These are phyloP conservation scores for Gnatocerus cornutus DNA, from an alignment of 2,888 invertebrate genomes.

Conservation along the genomic window DNA sequence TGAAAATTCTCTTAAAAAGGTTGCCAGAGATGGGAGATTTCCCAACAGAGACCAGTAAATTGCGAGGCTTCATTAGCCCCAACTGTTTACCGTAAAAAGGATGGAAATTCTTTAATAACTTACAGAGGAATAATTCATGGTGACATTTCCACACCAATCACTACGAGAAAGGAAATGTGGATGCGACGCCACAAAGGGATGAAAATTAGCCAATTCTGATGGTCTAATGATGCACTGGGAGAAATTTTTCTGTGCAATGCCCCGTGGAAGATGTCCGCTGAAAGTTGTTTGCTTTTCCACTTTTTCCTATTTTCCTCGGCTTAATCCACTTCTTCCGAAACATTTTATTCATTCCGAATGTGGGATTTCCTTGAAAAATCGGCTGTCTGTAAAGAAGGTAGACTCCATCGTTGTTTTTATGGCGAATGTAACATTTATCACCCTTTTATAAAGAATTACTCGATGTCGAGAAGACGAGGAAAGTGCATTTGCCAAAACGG, in stretches of 20 bases:
- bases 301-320: neutral
- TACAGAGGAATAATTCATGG: constrained; percentile 28
- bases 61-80: constrained; percentile 56
- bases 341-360: constrained; percentile 40
- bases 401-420: constrained; percentile 50
- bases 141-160: constrained; percentile 12
- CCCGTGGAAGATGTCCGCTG: too few species aligned
- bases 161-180: neutral
- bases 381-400: constrained; percentile 44
- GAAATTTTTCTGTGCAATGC: too few species aligned
- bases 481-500: constrained; percentile 58
- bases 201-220: too few species aligned
- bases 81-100: constrained; percentile 52
- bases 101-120: constrained; percentile 37
- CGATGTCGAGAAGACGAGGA: constrained; percentile 57
- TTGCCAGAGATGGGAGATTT: constrained; percentile 49
- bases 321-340: constrained; percentile 32
- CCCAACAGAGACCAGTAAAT: constrained; percentile 53
- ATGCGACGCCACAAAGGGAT: neutral
- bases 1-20: constrained; percentile 54
- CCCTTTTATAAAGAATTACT: constrained; percentile 59
- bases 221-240: too few species aligned
- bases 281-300: too few species aligned
- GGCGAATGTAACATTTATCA: constrained; percentile 56
- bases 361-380: constrained; percentile 43